Base-by-base conservation (phyloP, 2,797 vertebrate species). In the Chelon auratus region DNA sequence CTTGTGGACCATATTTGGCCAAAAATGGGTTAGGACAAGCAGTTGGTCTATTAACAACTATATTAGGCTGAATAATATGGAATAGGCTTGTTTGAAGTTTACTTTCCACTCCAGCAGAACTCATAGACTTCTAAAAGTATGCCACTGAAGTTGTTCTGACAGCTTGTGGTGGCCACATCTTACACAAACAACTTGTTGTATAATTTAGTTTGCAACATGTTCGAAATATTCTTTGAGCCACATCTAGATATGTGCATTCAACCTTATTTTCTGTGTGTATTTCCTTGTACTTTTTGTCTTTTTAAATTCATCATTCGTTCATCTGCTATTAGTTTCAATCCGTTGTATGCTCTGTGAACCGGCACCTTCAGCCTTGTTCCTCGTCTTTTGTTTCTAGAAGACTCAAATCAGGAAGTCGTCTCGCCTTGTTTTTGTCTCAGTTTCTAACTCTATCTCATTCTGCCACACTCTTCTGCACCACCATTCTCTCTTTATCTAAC, bases 321-420 rank as follows among this genome's bases (percentile, higher is more conserved):
- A 5, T 33, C 30, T 33, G 6, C 30, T 33, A 5, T 33, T 33
- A 2, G 30, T 33, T 33, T 42, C 13, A 43, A 11, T 43, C 42
- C 42, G 15, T 4, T 15, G 13, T 43, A 6, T 17, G 0, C 5
- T 45, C 33, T 37, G n/a, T 60, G 5, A 55, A 60, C n/a, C 43
- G 12, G 9, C 4, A 24, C 3, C 2, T 20, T 65, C 20, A 17
- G 26, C 1, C 50, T 54, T 11, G 3, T 37, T 37, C 62, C 51
- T 64, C 1, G 5, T 7, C 10, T 5, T 20, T 26, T n/a, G 14
- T 17, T 17, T 54, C 68, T 52, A 60, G 52, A 61, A 61, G 74
- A 43, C 33, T 52, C 53, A 75, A 30, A 72, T 70, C 62, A 81
- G 81, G 79, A 86, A 80, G 61, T 73, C 62, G 43, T 66, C 9